Percentiles rank a stretch among this genome's conserved stretches.
These are phyloP conservation scores for Empidonax alnorum DNA, from an alignment of 2,113 vertebrate genomes.

Conservation along the genomic window DNA sequence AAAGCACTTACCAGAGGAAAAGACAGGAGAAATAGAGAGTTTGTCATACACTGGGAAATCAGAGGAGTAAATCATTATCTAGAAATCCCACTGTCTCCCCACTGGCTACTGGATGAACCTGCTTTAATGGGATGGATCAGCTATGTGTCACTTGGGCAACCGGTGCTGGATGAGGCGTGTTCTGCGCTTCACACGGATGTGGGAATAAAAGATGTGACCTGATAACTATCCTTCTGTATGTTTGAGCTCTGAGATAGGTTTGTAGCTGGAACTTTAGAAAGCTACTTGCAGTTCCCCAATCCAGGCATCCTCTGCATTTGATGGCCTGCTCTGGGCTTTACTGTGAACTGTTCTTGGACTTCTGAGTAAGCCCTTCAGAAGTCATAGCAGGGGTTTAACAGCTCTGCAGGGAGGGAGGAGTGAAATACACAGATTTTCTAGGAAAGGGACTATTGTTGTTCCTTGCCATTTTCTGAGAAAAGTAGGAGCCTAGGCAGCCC, in stretches of 20 bases:
- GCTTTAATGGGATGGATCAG: neutral
- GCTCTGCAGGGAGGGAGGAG: neutral
- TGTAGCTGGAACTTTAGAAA: neutral
- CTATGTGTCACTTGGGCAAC: neutral
- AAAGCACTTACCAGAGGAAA: neutral
- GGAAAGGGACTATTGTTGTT: neutral
- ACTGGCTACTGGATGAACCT: neutral
- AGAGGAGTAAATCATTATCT: neutral
- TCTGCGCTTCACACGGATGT: accelerated
- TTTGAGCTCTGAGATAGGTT: neutral
- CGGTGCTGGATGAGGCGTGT: accelerated
- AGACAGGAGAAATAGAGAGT: neutral
- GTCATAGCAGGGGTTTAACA: neutral
- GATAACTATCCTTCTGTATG: neutral
- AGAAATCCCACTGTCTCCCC: neutral
- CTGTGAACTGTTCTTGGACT: neutral
- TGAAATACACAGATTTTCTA: neutral
- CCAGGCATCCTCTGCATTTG: neutral
- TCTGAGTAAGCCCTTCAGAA: neutral
- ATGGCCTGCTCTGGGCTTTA: neutral
- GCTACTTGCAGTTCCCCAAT: neutral
- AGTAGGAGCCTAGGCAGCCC: neutral
- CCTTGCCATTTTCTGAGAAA: neutral
- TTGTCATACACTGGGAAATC: neutral
- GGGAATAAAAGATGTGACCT: neutral